A percentile compares a stretch with the other conserved stretches of the same genome.
These are phyloP conservation scores for Alectoris magna DNA, from an alignment of 2,797 vertebrate genomes.

Conservation along the genomic window DNA sequence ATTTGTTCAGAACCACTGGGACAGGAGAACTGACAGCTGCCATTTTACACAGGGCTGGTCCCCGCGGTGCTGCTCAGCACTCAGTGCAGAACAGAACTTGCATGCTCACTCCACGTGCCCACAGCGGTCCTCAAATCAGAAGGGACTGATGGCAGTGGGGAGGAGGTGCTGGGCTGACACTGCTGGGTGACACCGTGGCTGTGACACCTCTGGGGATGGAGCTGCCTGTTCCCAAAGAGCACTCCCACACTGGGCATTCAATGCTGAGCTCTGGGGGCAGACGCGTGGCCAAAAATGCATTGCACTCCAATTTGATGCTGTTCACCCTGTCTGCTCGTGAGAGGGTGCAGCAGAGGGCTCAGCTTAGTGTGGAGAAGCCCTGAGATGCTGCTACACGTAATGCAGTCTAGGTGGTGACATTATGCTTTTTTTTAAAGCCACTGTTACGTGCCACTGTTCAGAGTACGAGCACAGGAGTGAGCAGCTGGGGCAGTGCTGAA, in stretches of 20 bases:
- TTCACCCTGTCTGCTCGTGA: accelerated
- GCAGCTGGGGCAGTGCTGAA: neutral
- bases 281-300: neutral
- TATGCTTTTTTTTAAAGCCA: neutral
- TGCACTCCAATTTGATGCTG: neutral
- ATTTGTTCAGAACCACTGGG: neutral
- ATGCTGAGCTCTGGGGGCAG: no score
- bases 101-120: no score
- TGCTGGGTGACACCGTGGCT: neutral
- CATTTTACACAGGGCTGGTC: accelerated
- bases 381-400: neutral
- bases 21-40: neutral
- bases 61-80: no score
- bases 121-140: accelerated
- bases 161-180: neutral
- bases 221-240: neutral
- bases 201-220: neutral
- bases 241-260: neutral
- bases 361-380: neutral
- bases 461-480: neutral
- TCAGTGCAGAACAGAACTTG: no score
- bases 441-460: neutral
- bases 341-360: neutral
- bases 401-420: accelerated
- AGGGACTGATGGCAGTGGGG: accelerated